phyloP scores from a whole-genome alignment of 2,888 invertebrate species.

The Mamestra brassicae region DNA sequence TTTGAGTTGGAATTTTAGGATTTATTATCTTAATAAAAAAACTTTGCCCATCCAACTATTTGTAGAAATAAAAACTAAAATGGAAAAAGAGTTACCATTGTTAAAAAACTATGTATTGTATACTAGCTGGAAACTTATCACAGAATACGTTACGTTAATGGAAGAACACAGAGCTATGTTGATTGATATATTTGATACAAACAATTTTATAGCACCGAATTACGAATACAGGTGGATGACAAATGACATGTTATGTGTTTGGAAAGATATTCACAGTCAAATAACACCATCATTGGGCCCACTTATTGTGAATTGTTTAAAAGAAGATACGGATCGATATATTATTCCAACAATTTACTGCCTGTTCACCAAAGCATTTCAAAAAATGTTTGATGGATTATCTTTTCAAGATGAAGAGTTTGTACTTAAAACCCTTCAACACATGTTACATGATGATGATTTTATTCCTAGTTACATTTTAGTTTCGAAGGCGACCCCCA shows the following conservation, averaged over 20 bases:
- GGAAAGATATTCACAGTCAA: conserved; percentile 33
- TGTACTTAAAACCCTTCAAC: conserved; percentile 40
- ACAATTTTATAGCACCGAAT: not conserved
- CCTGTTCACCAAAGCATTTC: conserved; percentile 32
- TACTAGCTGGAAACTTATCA: conserved; percentile 68
- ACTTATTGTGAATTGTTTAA: not conserved
- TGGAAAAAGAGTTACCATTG: conserved; percentile 55
- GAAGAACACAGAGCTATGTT: conserved; percentile 39
- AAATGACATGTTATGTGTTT: conserved; percentile 14
- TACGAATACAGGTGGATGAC: not conserved
- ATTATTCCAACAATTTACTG: not conserved
- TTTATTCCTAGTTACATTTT: conserved; percentile 46
- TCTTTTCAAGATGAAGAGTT: not conserved
- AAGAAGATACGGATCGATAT: not conserved
- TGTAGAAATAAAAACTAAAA: conserved; percentile 62
- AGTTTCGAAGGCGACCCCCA: conserved; percentile 34
- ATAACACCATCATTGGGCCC: not conserved
- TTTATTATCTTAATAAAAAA: conserved; percentile 47
- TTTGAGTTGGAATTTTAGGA: conserved; percentile 3
- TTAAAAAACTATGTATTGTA: conserved; percentile 54
- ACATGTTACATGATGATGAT: conserved; percentile 48
- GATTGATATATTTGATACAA: not conserved
- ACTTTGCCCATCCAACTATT: conserved; percentile 70
- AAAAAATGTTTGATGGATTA: conserved; percentile 25
- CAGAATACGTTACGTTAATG: conserved; percentile 61